Conservation (phyloP, 2,888 invertebrate genomes). For the Neoaliturus tenellus region DNA sequence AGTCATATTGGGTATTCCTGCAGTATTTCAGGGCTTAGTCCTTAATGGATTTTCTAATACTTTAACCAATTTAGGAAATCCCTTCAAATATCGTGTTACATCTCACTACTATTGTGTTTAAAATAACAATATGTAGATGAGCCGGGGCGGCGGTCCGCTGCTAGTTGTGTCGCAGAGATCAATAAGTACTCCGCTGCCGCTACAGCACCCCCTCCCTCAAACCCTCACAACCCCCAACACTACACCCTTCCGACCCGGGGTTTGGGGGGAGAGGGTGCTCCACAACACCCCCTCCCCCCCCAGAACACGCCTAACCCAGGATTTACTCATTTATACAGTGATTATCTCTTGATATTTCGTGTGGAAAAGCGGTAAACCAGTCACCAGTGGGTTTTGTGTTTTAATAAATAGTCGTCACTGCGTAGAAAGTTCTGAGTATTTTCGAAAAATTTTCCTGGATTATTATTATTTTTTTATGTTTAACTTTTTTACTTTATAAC, state of each 20-base stretch:
- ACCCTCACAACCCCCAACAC: not conserved
- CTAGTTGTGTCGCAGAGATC: conserved; percentile 11
- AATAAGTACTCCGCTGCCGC: conserved; percentile 3
- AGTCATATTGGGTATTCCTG: no score
- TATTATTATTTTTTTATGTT: no score
- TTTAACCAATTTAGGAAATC: no score
- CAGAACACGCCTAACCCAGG: conserved; percentile 23
- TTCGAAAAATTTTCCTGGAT: no score
- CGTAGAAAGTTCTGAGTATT: no score
- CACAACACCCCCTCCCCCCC: not conserved
- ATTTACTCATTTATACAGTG: conserved; percentile 33
- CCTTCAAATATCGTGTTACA: no score
- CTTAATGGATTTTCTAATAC: no score
- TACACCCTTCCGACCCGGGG: no score
- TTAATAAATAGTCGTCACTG: not conserved
- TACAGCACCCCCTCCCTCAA: not conserved
- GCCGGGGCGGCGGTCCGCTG: not conserved
- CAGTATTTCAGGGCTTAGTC: no score
- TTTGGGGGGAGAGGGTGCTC: no score
- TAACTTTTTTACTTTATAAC: no score
- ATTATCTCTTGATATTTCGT: conserved; percentile 26
- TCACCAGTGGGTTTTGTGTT: not conserved
- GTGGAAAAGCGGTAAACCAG: conserved; percentile 23
- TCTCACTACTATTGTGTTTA: no score
- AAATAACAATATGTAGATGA: conserved; percentile 24